Conservation (phyloP, 1,140 invertebrate genomes). For the Psix sp. region DNA sequence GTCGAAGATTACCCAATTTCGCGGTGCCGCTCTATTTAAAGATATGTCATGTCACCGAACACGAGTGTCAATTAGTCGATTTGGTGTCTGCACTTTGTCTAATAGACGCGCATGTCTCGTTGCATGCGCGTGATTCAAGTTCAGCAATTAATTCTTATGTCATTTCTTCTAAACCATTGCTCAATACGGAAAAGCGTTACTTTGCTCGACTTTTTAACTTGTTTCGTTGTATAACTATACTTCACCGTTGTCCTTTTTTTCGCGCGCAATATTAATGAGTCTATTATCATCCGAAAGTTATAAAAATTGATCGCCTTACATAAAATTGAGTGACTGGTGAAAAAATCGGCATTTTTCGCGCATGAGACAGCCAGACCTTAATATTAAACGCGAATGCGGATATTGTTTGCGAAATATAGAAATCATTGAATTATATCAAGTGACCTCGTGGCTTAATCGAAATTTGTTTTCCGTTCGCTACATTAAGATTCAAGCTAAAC, state of each 20-base stretch:
- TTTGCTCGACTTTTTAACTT: constrained; percentile 7
- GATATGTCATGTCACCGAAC: constrained; percentile 15
- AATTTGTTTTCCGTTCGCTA: too few species aligned
- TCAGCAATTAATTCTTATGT: constrained; percentile 19
- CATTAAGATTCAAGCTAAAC: too few species aligned
- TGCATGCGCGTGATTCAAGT: not conserved
- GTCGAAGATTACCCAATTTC: not conserved
- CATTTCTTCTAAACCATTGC: constrained; percentile 11
- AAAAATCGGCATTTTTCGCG: too few species aligned
- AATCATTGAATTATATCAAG: too few species aligned
- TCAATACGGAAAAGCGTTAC: constrained; percentile 1
- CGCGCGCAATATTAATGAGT: constrained; percentile 3
- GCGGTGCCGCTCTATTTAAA: constrained; percentile 24
- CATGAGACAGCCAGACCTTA: too few species aligned
- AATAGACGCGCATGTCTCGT: constrained; percentile 1
- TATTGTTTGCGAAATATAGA: too few species aligned
- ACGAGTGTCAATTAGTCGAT: constrained; percentile 38
- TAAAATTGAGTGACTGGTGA: not conserved
- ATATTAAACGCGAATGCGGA: too few species aligned
- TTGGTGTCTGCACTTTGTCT: constrained; percentile 10
- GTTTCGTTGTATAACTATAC: constrained; percentile 8
- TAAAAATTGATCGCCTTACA: not conserved
- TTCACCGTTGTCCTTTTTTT: constrained; percentile 3
- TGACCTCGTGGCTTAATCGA: too few species aligned
- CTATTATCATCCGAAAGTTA: constrained; percentile 3